Conservation (phyloP, 2,888 invertebrate species). For the Pegoplata infirma region DNA sequence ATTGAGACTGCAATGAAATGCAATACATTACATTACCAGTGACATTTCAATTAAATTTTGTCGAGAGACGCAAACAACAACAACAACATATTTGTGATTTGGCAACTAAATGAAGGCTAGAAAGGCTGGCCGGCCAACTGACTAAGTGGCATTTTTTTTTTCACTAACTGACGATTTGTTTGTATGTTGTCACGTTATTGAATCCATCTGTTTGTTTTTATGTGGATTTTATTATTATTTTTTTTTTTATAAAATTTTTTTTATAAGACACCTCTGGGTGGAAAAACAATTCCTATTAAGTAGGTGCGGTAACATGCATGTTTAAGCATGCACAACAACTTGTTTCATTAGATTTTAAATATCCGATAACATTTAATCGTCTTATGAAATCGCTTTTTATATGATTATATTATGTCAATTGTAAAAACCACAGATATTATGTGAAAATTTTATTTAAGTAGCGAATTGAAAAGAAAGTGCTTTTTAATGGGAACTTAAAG, state of each 20-base stretch:
- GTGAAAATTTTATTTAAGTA: too few relatives aligned
- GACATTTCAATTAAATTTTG: slow-evolving; percentile 59
- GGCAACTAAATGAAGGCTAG: neutral
- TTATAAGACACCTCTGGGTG: slow-evolving; percentile 29
- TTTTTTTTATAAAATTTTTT: slow-evolving; percentile 19
- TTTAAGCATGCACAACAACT: slow-evolving; percentile 34
- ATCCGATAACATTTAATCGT: slow-evolving; percentile 47
- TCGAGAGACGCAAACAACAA: neutral
- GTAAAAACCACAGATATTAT: neutral
- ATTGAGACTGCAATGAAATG: slow-evolving; percentile 40
- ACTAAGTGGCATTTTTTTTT: slow-evolving; percentile 18
- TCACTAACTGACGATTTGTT: slow-evolving; percentile 25
- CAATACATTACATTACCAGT: slow-evolving; percentile 31
- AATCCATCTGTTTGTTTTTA: slow-evolving; percentile 41
- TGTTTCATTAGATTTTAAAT: slow-evolving; percentile 23
- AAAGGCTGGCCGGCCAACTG: slow-evolving; percentile 3
- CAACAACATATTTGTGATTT: slow-evolving; percentile 1
- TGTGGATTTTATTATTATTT: slow-evolving; percentile 37
- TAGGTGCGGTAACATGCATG: slow-evolving; percentile 52
- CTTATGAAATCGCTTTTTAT: slow-evolving; percentile 23
- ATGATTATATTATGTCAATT: slow-evolving; percentile 1
- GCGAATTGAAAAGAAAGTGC: too few relatives aligned
- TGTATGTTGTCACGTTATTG: slow-evolving; percentile 23
- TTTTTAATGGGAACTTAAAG: too few relatives aligned
- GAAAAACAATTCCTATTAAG: slow-evolving; percentile 42